Conservation (phyloP, 2,113 vertebrate genomes). For the Triplophysa rosa region DNA sequence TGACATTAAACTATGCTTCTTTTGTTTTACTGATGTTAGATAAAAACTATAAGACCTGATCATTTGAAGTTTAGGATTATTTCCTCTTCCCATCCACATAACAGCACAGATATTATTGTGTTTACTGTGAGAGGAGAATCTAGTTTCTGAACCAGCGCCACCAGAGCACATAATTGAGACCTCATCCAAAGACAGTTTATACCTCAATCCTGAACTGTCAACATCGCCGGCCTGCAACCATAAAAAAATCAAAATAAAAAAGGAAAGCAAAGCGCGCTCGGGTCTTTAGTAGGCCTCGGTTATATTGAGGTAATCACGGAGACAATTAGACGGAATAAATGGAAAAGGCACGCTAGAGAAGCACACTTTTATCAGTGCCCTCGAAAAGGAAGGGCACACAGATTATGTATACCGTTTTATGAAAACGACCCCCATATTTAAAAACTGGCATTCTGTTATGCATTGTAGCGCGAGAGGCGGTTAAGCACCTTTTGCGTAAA, state of each 20-base stretch:
- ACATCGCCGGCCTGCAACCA: conserved; percentile 43
- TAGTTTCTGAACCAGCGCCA: conserved; percentile 14
- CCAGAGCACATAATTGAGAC: conserved; percentile 46
- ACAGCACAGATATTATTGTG: conserved; percentile 3
- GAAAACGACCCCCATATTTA: conserved; percentile 88
- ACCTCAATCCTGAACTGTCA: conserved; percentile 54
- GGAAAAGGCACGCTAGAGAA: conserved; percentile 35
- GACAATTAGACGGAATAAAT: conserved; percentile 66
- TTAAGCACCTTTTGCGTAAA: conserved; percentile 92
- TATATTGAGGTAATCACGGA: conserved; percentile 69
- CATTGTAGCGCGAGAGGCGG: conserved; percentile 86
- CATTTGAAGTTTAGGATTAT: neutral
- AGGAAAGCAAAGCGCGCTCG: conserved; percentile 40
- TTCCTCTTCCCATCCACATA: conserved; percentile 10
- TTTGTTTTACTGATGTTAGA: neutral
- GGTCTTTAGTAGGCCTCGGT: conserved; percentile 60
- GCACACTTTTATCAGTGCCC: conserved; percentile 47
- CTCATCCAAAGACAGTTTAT: conserved; percentile 57
- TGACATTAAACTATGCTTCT: neutral
- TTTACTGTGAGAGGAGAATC: neutral
- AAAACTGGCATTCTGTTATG: conserved; percentile 84
- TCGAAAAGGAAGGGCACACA: conserved; percentile 75
- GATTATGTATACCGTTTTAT: conserved; percentile 81
- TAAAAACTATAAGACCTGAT: neutral
- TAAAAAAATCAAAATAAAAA: conserved; percentile 46